phyloP scores from a whole-genome alignment of 2,113 vertebrate genomes.

The Himantopus leucocephalus region DNA sequence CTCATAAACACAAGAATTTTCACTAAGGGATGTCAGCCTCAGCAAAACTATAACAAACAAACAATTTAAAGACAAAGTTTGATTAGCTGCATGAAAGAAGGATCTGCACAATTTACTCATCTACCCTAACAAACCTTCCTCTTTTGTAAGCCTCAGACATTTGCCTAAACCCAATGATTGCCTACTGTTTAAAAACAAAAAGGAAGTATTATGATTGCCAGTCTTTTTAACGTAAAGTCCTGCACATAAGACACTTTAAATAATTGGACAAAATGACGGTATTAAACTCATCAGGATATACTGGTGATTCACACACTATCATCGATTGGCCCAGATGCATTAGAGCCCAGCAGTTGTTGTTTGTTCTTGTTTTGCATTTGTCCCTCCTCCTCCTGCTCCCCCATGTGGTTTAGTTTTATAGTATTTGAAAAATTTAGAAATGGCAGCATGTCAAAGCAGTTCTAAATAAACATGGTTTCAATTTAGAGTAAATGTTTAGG shows the following conservation, averaged over 20 bases:
- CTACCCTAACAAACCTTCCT: not conserved
- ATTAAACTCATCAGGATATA: not conserved
- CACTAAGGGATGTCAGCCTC: slow-evolving; percentile 20
- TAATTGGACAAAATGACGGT: not conserved
- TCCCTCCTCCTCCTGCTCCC: not conserved
- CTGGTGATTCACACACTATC: not conserved
- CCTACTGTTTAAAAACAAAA: slow-evolving; percentile 52
- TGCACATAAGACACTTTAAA: not conserved
- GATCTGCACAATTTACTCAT: not conserved
- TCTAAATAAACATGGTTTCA: not conserved
- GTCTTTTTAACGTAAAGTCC: not conserved
- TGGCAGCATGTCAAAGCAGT: not conserved
- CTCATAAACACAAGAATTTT: slow-evolving; percentile 54
- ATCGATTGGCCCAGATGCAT: not conserved
- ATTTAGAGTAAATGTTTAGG: not conserved
- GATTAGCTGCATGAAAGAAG: slow-evolving; percentile 10
- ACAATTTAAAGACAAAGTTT: slow-evolving; percentile 57
- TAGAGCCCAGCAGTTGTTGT: not conserved
- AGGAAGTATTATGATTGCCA: not conserved
- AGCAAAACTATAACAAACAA: slow-evolving; percentile 52
- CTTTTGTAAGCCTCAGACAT: slow-evolving; percentile 24
- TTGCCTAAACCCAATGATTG: slow-evolving; percentile 16
- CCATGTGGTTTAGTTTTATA: not conserved
- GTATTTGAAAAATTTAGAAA: not conserved
- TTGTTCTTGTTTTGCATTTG: not conserved